Percentiles rank a stretch among this genome's conserved stretches.
Conservation (phyloP, 2,888 invertebrate genomes). For the Rhorus exstirpatorius region DNA sequence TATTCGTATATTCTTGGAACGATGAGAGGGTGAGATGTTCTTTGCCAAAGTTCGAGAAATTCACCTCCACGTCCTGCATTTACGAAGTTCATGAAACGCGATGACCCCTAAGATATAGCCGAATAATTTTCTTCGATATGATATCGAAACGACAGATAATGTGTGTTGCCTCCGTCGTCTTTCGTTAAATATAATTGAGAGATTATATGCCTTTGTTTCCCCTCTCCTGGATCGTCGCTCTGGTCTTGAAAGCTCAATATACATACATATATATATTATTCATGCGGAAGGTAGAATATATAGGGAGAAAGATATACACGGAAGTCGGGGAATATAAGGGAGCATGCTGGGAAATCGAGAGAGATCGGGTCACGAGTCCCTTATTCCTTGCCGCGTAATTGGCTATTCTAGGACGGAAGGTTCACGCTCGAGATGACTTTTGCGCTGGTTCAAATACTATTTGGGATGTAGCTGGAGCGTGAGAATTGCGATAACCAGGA, state of each 20-base stretch:
- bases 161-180: not conserved
- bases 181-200: slow-evolving; percentile 42
- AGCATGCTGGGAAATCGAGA: slow-evolving; percentile 31
- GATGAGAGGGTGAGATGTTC: slow-evolving; percentile 17
- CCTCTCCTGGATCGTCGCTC: slow-evolving; percentile 37
- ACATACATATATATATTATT: slow-evolving; percentile 35
- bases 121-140: slow-evolving; percentile 45
- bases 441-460: slow-evolving; percentile 51
- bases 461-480: slow-evolving; percentile 27
- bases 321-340: slow-evolving; percentile 35
- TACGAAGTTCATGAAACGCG: slow-evolving; percentile 46
- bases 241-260: slow-evolving; percentile 17
- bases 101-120: slow-evolving; percentile 32
- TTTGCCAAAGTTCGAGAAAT: slow-evolving; percentile 24
- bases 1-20: slow-evolving; percentile 31
- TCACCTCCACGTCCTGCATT: slow-evolving; percentile 25
- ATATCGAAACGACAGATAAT: slow-evolving; percentile 46
- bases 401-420: slow-evolving; percentile 67
- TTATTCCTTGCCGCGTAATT: slow-evolving; percentile 65
- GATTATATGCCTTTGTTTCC: slow-evolving; percentile 27
- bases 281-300: slow-evolving; percentile 13
- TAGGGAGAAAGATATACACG: slow-evolving; percentile 7
- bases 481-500: slow-evolving; percentile 26
- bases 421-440: slow-evolving; percentile 65
- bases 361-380: slow-evolving; percentile 52